Percentiles rank a stretch among this genome's conserved stretches.
Evolutionary conservation across 2,888 invertebrate species (phyloP).

Genomic region (Alloplasta piceator): DNA sequence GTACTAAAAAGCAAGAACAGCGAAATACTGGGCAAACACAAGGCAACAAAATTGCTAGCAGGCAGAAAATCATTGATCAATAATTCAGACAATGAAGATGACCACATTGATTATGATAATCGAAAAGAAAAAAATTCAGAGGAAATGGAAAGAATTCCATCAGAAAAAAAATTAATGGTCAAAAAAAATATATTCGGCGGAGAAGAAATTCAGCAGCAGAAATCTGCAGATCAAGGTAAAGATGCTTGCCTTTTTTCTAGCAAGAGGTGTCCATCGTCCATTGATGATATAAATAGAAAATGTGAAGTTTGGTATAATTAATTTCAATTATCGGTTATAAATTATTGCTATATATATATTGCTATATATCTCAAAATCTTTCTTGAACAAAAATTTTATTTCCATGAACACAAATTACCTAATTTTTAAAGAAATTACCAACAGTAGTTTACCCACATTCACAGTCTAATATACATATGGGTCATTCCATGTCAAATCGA

Average conservation of each 20-base stretch:
- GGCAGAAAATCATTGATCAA: neutral
- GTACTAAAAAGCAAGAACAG: neutral
- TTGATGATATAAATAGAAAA: neutral
- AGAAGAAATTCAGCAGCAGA: neutral
- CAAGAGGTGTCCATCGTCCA: neutral
- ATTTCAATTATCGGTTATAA: no score
- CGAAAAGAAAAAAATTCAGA: neutral
- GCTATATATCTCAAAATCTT: no score
- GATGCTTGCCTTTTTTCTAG: neutral
- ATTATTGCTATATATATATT: no score
- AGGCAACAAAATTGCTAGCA: neutral
- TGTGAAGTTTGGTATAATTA: neutral
- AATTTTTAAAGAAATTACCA: no score
- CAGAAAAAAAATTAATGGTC: neutral
- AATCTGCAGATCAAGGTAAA: neutral
- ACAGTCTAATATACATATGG: no score
- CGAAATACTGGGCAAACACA: neutral
- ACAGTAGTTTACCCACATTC: no score
- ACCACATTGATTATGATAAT: neutral
- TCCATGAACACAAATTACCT: no score
- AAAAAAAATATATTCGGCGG: neutral
- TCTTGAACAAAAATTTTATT: no score
- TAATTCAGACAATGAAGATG: slow-evolving; percentile 1
- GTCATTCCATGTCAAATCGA: no score
- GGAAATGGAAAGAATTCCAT: neutral